Percentiles rank a stretch among this genome's conserved stretches.
phyloP scores from a whole-genome alignment of 1,140 invertebrate species.

The Apis laboriosa region DNA sequence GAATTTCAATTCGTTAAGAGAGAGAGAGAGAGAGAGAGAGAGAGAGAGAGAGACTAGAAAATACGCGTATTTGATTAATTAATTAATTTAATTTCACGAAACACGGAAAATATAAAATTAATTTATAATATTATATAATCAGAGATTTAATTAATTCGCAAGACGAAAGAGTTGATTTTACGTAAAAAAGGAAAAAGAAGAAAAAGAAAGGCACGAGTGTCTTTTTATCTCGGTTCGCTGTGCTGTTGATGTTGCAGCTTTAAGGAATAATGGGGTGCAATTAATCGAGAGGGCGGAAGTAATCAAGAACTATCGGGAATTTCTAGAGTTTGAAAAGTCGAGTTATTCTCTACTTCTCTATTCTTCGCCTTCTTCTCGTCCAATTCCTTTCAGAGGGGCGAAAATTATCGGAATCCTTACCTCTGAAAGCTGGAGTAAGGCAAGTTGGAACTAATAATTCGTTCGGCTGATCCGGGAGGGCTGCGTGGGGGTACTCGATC shows the following conservation, averaged over 20 bases:
- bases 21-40: too few relatives aligned
- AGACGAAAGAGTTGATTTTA: too few relatives aligned
- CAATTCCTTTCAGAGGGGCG: too few relatives aligned
- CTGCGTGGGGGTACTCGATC: constrained; percentile 76
- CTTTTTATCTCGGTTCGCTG: neutral
- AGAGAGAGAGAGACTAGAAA: too few relatives aligned
- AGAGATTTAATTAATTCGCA: too few relatives aligned
- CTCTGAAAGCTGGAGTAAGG: constrained; percentile 79
- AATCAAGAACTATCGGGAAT: neutral
- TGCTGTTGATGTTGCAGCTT: neutral
- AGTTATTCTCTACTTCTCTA: neutral
- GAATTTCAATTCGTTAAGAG: too few relatives aligned
- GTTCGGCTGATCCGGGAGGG: constrained; percentile 75
- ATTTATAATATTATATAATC: too few relatives aligned
- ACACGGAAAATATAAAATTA: too few relatives aligned
- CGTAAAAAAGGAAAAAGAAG: too few relatives aligned
- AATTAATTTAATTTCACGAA: too few relatives aligned
- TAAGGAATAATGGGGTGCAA: neutral
- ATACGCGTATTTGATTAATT: too few relatives aligned
- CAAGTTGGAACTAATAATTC: constrained; percentile 73
- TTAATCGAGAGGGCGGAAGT: neutral
- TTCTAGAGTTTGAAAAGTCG: neutral
- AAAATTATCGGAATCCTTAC: constrained; percentile 58
- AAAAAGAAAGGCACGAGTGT: too few relatives aligned
- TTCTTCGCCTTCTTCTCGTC: neutral